These are phyloP conservation scores for Boloria selene DNA, from an alignment of 2,888 invertebrate species.

Conservation along the genomic window DNA sequence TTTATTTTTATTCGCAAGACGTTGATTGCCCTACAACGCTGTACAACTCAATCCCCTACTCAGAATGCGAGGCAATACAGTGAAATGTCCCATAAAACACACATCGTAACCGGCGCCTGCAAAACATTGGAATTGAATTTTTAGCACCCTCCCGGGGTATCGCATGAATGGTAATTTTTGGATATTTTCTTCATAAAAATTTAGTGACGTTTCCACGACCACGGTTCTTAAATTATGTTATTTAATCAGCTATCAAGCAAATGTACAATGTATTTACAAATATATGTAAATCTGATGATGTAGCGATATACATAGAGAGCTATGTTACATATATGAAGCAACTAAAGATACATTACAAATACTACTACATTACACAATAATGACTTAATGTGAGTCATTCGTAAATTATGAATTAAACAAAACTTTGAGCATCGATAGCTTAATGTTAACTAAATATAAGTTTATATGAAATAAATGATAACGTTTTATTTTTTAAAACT, in stretches of 20 bases:
- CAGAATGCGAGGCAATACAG: constrained; percentile 55
- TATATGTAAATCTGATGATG: too few relatives aligned
- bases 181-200: constrained; percentile 40
- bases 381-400: too few relatives aligned
- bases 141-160: constrained; percentile 55
- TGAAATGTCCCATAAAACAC: constrained; percentile 68
- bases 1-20: constrained; percentile 53
- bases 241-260: not conserved
- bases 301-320: too few relatives aligned
- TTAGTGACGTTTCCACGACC: constrained; percentile 31
- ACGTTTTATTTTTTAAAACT: too few relatives aligned
- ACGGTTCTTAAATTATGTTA: not conserved
- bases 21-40: constrained; percentile 51
- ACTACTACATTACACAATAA: too few relatives aligned
- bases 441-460: too few relatives aligned
- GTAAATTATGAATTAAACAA: too few relatives aligned
- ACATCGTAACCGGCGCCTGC: constrained; percentile 55
- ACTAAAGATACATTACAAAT: too few relatives aligned
- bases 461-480: too few relatives aligned
- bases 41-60: constrained; percentile 46
- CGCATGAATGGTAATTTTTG: constrained; percentile 47
- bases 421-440: too few relatives aligned
- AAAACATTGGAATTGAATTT: constrained; percentile 69
- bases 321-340: too few relatives aligned
- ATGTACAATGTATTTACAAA: not conserved